These are phyloP conservation scores for Gnatocerus cornutus DNA, from an alignment of 2,888 invertebrate species.

Conservation along the genomic window DNA sequence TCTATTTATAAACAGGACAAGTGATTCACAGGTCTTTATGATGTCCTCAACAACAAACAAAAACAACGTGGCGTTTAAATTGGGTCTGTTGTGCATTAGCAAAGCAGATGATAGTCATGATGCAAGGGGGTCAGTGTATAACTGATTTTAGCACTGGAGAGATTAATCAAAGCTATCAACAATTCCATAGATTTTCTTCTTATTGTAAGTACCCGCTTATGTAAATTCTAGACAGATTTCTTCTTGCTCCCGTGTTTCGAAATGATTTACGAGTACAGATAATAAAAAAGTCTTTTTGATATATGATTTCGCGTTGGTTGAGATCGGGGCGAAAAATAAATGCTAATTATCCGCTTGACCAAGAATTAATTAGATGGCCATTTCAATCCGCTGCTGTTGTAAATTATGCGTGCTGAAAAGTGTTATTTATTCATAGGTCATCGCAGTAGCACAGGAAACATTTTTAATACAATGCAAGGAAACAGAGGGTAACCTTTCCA, in stretches of 20 bases:
- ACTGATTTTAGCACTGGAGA: conserved; percentile 3
- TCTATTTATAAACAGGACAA: conserved; percentile 43
- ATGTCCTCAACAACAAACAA: conserved; percentile 44
- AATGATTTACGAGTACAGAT: conserved; percentile 24
- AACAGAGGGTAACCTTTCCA: conserved; percentile 37
- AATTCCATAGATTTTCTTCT: conserved; percentile 26
- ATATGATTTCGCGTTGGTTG: conserved; percentile 8
- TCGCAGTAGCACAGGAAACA: conserved; percentile 52
- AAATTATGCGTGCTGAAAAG: conserved; percentile 44
- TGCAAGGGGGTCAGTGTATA: conserved; percentile 45
- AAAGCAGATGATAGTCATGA: conserved; percentile 39
- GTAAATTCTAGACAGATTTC: conserved; percentile 21
- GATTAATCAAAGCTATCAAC: conserved; percentile 21
- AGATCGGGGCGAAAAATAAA: conserved; percentile 25
- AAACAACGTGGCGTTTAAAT: conserved; percentile 41
- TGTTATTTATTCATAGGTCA: conserved; percentile 54
- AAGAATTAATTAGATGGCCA: conserved; percentile 35
- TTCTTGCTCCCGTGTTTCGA: conserved; percentile 13
- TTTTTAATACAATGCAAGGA: conserved; percentile 56
- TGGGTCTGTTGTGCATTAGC: conserved; percentile 32
- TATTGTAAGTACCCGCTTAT: conserved; percentile 30
- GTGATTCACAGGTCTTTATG: conserved; percentile 48
- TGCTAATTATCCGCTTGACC: conserved; percentile 28
- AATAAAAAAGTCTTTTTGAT: conserved; percentile 25
- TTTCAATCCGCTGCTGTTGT: conserved; percentile 16